Base-by-base conservation (phyloP, 2,888 invertebrate genomes). In the Pollenia labialis region DNA sequence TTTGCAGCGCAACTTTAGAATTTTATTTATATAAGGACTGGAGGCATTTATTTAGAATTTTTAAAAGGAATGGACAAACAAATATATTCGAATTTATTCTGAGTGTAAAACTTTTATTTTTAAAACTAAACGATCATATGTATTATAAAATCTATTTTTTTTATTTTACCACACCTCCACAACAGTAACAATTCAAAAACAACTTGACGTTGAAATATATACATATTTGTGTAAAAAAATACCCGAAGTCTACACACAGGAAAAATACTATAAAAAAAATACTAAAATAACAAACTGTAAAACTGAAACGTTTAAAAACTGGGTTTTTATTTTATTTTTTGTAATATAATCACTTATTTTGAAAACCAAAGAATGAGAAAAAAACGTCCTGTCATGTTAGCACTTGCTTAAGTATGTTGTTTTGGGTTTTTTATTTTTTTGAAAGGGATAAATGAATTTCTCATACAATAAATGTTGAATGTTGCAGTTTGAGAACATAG, bases 301-400 rank as follows among this genome's bases (percentile, higher is more conserved):
- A 62, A 80, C 42, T 62, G 54, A 71, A 80, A 14, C 12, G 8
- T 60, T 75, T 75, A 16, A 75, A 58, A 46, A 14, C 44, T 4
- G n/a, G 40, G 40, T 60, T 60, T 32, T 14, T 60, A 14, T 60
- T 18, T 66, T 18, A 16, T 14, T 23, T 56, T 56, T 42, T 32
- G 14, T 23, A 40, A 71, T 54, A 64, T 62, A 81, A 81, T 64
- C 40, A 60, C 69, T 77, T 80, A 52, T 18, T 42, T 60, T 23
- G 1, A 69, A 69, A 58, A 16, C 14, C 60, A 54, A 54, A 64
- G 48, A 1, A 62, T 42, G n/a, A 52, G 14, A 64, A 64, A 69
- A 32, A 68, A 81, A 54, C 32, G 14, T 52, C 32, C 72, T 81
- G 80, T 81, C 80, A 81, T 81, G 62, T 81, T 81, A 81, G 18